Percentiles rank a stretch among this genome's conserved stretches.
phyloP scores from a whole-genome alignment of 1,140 invertebrate species.

The Globodera ellingtonae region DNA sequence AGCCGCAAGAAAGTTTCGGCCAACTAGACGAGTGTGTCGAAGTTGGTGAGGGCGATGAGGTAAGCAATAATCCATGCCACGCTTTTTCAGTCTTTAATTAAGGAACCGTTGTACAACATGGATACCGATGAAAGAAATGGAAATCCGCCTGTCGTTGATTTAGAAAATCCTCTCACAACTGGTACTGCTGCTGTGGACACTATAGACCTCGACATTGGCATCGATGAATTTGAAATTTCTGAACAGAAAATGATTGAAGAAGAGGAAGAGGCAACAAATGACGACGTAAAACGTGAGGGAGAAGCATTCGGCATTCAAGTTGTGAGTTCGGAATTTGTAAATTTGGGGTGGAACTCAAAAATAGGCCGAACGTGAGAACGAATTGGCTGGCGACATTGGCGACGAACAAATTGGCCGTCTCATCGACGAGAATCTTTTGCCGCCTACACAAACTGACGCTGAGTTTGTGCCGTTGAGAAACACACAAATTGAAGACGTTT shows the following conservation, averaged over 20 bases:
- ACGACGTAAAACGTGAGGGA: not conserved
- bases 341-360: not conserved
- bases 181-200: too few species aligned
- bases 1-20: not conserved
- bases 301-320: conserved; percentile 3
- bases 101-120: not conserved
- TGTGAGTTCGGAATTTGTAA: not conserved
- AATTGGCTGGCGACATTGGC: conserved; percentile 7
- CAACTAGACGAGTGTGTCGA: not conserved
- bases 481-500: not conserved
- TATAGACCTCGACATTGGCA: not conserved
- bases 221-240: not conserved
- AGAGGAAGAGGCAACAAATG: not conserved
- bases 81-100: too few species aligned
- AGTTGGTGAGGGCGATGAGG: not conserved
- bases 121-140: not conserved
- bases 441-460: not conserved
- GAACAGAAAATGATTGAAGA: not conserved
- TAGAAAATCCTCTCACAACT: too few species aligned
- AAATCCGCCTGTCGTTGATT: not conserved
- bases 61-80: not conserved
- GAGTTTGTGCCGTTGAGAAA: conserved; percentile 2
- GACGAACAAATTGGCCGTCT: not conserved
- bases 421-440: not conserved
- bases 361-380: not conserved